Conservation (phyloP, 2,888 invertebrate genomes). For the Nycteola revayana region DNA sequence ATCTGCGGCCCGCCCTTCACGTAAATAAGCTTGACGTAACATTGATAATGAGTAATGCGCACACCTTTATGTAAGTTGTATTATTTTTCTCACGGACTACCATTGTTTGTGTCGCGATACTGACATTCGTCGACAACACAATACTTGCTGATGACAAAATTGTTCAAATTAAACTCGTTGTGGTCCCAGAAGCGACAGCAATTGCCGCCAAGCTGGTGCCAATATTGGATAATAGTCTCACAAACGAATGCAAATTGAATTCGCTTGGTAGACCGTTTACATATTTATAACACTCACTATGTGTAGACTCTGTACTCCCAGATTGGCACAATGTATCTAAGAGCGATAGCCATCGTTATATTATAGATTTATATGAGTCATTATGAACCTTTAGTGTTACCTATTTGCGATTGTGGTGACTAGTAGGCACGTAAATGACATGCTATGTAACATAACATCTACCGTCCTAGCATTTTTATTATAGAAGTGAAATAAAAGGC, state of each 20-base stretch:
- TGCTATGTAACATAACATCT: too few species aligned
- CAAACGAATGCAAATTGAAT: conserved; percentile 75
- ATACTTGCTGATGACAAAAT: conserved; percentile 67
- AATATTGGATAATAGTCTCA: conserved; percentile 75
- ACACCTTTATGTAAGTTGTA: conserved; percentile 2
- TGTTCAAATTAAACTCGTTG: conserved; percentile 72
- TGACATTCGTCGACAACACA: conserved; percentile 49
- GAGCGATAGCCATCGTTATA: conserved; percentile 4
- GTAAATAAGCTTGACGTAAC: too few species aligned
- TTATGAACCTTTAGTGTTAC: too few species aligned
- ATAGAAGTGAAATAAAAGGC: too few species aligned
- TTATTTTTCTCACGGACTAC: conserved; percentile 43
- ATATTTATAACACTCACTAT: conserved; percentile 32
- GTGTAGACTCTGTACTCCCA: conserved; percentile 11
- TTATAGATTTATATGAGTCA: neutral
- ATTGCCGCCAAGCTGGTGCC: conserved; percentile 59
- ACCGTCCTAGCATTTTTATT: too few species aligned
- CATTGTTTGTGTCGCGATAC: conserved; percentile 45
- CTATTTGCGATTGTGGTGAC: too few species aligned
- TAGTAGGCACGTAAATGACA: too few species aligned
- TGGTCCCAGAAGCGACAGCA: conserved; percentile 52
- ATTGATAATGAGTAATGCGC: conserved; percentile 13
- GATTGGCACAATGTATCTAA: conserved; percentile 11
- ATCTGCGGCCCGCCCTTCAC: too few species aligned
- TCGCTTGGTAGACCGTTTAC: conserved; percentile 42